These are phyloP conservation scores for Ceuthmochares aereus DNA, from an alignment of 2,113 vertebrate species.

Conservation along the genomic window DNA sequence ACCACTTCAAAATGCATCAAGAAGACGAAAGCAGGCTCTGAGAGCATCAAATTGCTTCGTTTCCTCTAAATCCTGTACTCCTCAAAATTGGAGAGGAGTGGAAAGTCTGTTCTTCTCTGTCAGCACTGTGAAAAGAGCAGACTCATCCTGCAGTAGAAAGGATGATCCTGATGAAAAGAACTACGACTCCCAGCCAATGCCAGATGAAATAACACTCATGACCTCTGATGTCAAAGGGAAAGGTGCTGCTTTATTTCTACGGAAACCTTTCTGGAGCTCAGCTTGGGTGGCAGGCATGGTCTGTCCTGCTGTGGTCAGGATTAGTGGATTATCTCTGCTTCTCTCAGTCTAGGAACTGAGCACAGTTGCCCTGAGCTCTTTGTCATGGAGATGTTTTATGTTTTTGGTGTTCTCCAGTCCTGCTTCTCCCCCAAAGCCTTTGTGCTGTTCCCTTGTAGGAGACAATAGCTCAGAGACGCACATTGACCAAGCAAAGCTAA, in stretches of 20 bases:
- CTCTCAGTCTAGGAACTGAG: slow-evolving; percentile 83
- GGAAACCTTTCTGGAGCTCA: slow-evolving; percentile 85
- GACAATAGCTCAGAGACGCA: slow-evolving; percentile 80
- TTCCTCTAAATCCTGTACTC: background rate
- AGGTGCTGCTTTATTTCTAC: slow-evolving; percentile 87
- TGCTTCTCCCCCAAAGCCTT: slow-evolving; percentile 71
- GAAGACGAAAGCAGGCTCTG: background rate
- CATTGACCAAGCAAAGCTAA: slow-evolving; percentile 54
- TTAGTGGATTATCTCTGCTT: slow-evolving; percentile 90
- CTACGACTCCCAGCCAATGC: background rate
- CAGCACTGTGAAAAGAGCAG: slow-evolving; percentile 3
- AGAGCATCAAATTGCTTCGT: background rate
- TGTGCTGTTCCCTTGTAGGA: slow-evolving; percentile 78
- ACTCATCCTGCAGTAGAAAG: slow-evolving; percentile 29
- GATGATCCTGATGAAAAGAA: slow-evolving; percentile 17
- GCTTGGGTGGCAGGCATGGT: slow-evolving; percentile 84
- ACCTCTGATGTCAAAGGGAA: slow-evolving; percentile 82
- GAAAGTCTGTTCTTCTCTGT: slow-evolving; percentile 9
- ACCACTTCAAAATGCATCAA: background rate
- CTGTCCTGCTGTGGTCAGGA: slow-evolving; percentile 81
- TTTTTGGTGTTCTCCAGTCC: slow-evolving; percentile 59
- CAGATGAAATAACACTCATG: slow-evolving; percentile 43
- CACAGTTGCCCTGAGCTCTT: slow-evolving; percentile 88
- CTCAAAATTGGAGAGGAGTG: background rate
- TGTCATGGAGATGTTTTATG: slow-evolving; percentile 85